Evolutionary conservation across 2,113 vertebrate genomes (phyloP), one percentile per base, ranked within the genome.

Genomic region (Takifugu flavidus): DNA sequence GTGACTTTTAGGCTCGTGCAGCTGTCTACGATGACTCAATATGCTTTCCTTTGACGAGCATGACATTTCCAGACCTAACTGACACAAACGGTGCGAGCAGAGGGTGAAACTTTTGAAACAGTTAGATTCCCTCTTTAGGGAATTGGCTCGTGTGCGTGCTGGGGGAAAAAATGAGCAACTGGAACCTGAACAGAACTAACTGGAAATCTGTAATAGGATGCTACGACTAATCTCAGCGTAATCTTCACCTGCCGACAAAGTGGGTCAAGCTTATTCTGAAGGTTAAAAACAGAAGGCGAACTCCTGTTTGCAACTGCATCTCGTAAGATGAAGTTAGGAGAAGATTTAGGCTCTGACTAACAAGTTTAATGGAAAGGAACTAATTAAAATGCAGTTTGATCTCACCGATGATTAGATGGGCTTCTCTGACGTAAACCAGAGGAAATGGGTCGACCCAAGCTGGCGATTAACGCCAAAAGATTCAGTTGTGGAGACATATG

Each of bases 191-290:
- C 43, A 54, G 43, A 47, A 14, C 14, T 6, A 47, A n/a, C 45
- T 4, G 5, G 57, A 14, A 64, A 65, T n/a, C 51, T 47, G 13
- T 77, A 83, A 77, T 67, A 62, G 74, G 72, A 84, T 75, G 65
- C 62, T 27, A 60, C 11, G 50, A 55, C 31, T 85, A 84, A 87
- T 84, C 83, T 79, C 70, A 77, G 70, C 63, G 70, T 69, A 79
- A 86, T 75, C 75, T 78, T 82, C 13, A 76, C 44, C 50, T 50
- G 52, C 42, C 49, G 54, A 59, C 54, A 27, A 70, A 80, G 52
- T 72, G 55, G 74, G 72, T 75, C 83, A 85, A 90, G 56, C 73
- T 43, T 20, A 25, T 65, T 31, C 12, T 59, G 15, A 75, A 26
- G 47, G 60, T 44, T 52, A 27, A 56, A 65, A 58, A 45, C 27